These are phyloP conservation scores for Datnioides undecimradiatus DNA, from an alignment of 2,113 vertebrate genomes.

Conservation along the genomic window DNA sequence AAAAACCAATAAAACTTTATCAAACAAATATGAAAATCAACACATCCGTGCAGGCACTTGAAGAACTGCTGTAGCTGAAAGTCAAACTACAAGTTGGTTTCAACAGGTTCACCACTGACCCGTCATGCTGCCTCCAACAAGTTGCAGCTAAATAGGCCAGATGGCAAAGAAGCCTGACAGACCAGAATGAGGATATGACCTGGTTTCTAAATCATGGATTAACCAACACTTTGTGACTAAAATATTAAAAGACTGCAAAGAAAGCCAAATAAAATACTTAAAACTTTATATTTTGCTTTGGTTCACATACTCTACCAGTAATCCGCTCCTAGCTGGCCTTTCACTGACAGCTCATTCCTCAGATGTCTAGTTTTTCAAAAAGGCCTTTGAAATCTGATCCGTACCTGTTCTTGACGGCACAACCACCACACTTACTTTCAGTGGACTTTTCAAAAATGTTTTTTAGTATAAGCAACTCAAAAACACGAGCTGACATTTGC, in stretches of 20 bases:
- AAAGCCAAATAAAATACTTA: constrained; percentile 18
- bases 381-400: constrained; percentile 1
- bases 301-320: background rate
- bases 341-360: constrained; percentile 17
- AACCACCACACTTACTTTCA: background rate
- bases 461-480: background rate
- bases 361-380: background rate
- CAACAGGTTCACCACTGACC: constrained; percentile 8
- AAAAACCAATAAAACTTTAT: background rate
- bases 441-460: background rate
- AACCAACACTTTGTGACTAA: constrained; percentile 23
- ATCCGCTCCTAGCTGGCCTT: background rate
- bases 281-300: background rate
- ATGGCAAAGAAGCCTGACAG: constrained; percentile 36
- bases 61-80: background rate
- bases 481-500: background rate
- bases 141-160: constrained; percentile 32
- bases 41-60: background rate
- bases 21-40: background rate
- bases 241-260: constrained; percentile 11
- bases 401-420: background rate
- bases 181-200: constrained; percentile 45
- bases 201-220: constrained; percentile 49
- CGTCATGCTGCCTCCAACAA: constrained; percentile 5
- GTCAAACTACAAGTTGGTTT: background rate